Percentiles rank a stretch among this genome's conserved stretches.
These are phyloP conservation scores for Spodoptera exigua DNA, from an alignment of 2,888 invertebrate genomes.

Conservation along the genomic window DNA sequence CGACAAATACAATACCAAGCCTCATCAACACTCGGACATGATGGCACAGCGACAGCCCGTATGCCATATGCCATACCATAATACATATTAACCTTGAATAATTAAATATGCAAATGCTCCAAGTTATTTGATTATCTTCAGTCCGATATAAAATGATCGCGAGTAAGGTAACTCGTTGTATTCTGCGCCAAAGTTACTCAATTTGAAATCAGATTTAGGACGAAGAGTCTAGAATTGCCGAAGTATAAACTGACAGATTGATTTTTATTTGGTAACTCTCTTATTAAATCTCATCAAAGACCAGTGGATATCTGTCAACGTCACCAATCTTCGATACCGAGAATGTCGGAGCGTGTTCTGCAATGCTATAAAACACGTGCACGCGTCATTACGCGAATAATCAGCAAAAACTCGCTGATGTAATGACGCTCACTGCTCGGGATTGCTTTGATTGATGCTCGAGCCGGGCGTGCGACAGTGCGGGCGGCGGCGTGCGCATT, in stretches of 20 bases:
- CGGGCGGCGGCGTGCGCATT: neutral
- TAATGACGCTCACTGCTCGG: slow-evolving; percentile 38
- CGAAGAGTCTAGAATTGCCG: neutral
- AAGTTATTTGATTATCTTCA: slow-evolving; percentile 13
- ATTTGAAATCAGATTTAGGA: neutral
- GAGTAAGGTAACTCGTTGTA: neutral
- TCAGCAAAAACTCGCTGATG: slow-evolving; percentile 45
- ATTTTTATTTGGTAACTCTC: slow-evolving; percentile 6
- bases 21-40: too few species aligned
- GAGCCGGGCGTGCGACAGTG: slow-evolving; percentile 3
- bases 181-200: neutral
- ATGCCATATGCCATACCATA: neutral
- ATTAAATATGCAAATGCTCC: slow-evolving; percentile 12
- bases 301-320: slow-evolving; percentile 27
- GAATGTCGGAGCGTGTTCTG: slow-evolving; percentile 30
- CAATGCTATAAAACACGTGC: slow-evolving; percentile 33
- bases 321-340: slow-evolving; percentile 30
- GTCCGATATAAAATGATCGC: neutral
- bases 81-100: slow-evolving; percentile 30
- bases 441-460: slow-evolving; percentile 51
- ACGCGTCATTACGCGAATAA: slow-evolving; percentile 30
- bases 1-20: slow-evolving; percentile 4
- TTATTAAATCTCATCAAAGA: slow-evolving; percentile 14
- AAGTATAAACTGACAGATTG: neutral
- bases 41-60: too few species aligned